A percentile compares a stretch with the other conserved stretches of the same genome.
Evolutionary conservation across 2,113 vertebrate species (phyloP).

Genomic region (Struthidea cinerea): DNA sequence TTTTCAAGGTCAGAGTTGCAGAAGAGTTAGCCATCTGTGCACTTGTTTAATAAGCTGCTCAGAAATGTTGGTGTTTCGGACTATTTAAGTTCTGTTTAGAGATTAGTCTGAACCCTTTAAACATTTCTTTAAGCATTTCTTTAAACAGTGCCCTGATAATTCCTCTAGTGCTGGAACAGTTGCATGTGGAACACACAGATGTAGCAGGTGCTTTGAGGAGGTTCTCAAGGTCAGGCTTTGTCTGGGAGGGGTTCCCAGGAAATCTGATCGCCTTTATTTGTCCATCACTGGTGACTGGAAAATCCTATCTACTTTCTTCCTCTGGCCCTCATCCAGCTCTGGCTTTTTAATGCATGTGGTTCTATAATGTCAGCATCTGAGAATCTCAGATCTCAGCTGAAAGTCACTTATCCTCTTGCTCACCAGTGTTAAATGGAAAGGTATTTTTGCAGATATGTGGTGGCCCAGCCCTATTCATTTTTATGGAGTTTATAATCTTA

Average conservation of each 20-base stretch:
- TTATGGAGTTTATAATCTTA: background rate
- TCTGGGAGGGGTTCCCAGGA: background rate
- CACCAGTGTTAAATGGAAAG: background rate
- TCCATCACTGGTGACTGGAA: background rate
- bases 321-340: background rate
- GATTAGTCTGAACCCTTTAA: background rate
- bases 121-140: constrained; percentile 23
- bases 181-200: background rate
- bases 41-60: constrained; percentile 10
- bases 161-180: background rate
- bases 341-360: background rate
- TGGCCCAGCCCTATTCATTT: background rate
- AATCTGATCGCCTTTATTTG: background rate
- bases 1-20: constrained; percentile 23
- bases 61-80: background rate
- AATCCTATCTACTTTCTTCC: background rate
- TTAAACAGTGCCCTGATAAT: background rate
- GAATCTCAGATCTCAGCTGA: background rate
- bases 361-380: background rate
- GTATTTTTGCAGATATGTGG: background rate
- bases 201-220: background rate
- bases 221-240: constrained; percentile 30
- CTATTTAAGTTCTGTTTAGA: constrained; percentile 6
- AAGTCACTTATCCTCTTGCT: background rate
- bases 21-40: background rate